Evolutionary conservation across 1,140 invertebrate species (phyloP), one percentile per base, ranked within the genome.

Genomic region (Gryon sp.): DNA sequence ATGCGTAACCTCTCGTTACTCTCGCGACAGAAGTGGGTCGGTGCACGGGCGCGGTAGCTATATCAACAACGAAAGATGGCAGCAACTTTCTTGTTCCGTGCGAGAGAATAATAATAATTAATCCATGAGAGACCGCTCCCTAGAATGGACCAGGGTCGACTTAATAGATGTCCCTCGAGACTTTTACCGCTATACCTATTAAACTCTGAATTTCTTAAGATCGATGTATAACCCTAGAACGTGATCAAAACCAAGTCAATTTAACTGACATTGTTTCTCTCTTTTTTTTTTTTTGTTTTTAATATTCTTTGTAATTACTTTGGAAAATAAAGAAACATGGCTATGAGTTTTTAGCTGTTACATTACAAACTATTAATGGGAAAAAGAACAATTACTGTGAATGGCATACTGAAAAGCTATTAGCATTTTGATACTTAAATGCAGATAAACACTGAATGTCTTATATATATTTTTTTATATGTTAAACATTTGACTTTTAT

Each of bases 51-150:
- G 85, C 84, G 84, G 85, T 86, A 85, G 83, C 82, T 79, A 79
- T 66, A 78, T 83, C 79, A 72, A 83, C 83, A 77, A 80, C 76
- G 80, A 82, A 83, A 83, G 83, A 79, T 77, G 69, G 69, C 63
- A 80, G 73, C 78, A 68, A 82, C 84, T 81, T 84, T 86, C 83
- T 84, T 82, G 83, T 85, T 85, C 82, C 82, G 78, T 82, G 79
- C 80, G 80, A 83, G 80, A 80, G 80, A 82, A 79, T 85, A 85
- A 85, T 84, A 81, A 85, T 86, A 86, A 86, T 86, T 86, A 86
- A 86, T 86, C 84, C 84, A 83, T 41, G 60, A 65, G 79, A 62
- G 79, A 81, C 80, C 81, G 78, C 74, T 82, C 81, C 80, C 60
- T 72, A 70, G 60, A 72, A 76, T 66, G 66, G 68, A 78, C 76